Percentiles rank a stretch among this genome's conserved stretches.
phyloP scores from a whole-genome alignment of 2,888 invertebrate species.

The Uropetala carovei region DNA sequence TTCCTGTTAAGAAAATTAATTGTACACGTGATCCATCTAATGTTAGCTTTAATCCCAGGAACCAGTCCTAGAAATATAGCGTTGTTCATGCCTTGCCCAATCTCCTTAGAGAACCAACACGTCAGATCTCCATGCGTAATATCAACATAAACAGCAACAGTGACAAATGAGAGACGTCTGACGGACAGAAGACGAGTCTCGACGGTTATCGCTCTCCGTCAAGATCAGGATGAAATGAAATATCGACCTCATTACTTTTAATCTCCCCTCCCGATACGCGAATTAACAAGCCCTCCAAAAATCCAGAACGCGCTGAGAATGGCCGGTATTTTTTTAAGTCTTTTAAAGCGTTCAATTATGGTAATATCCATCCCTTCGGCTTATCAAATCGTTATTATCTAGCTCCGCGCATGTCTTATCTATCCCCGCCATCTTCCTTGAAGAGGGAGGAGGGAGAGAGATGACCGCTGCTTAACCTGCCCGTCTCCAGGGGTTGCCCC shows the following conservation, averaged over 20 bases:
- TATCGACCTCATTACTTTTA: background rate
- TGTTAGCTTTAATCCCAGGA: background rate
- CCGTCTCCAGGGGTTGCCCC: background rate
- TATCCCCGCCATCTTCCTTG: slow-evolving; percentile 30
- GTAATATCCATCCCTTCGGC: slow-evolving; percentile 20
- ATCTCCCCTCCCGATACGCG: background rate
- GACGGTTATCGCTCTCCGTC: background rate
- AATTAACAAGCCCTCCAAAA: background rate
- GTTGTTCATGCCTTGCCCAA: background rate
- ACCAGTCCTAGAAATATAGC: background rate
- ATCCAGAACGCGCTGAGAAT: background rate
- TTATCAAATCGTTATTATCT: slow-evolving; percentile 50
- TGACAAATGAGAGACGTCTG: slow-evolving; percentile 17
- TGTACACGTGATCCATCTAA: background rate
- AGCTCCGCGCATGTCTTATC: slow-evolving; percentile 23
- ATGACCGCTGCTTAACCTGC: background rate
- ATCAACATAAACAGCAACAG: background rate
- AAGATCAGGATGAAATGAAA: background rate
- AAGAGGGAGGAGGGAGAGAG: background rate
- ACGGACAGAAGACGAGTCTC: background rate
- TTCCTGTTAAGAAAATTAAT: no score
- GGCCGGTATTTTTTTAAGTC: background rate
- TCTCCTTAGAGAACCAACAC: background rate
- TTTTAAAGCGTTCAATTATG: background rate
- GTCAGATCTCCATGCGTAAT: slow-evolving; percentile 7